Conservation (phyloP, 64 coral and sea anemone genomes). For the Porites lutea region DNA sequence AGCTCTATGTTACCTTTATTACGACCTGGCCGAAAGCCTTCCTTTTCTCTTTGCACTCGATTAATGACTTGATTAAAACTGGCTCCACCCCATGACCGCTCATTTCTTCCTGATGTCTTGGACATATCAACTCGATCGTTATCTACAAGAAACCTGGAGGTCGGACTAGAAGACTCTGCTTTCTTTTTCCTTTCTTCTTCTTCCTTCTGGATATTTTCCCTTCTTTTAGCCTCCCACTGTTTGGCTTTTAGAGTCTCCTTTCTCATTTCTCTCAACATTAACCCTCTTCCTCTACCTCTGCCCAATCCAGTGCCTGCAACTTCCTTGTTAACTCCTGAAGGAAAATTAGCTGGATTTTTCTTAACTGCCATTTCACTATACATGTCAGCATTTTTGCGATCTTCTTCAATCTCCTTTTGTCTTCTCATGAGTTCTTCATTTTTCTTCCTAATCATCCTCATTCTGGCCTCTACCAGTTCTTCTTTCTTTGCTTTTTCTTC, state of each 20-base stretch:
- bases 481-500: constrained; percentile 83
- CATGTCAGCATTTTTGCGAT: constrained; percentile 73
- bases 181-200: constrained; percentile 63
- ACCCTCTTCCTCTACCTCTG: constrained; percentile 75
- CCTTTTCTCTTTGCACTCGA: constrained; percentile 63
- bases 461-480: constrained; percentile 83
- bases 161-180: background rate
- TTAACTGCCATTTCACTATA: constrained; percentile 57
- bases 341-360: constrained; percentile 15
- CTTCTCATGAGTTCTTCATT: constrained; percentile 89
- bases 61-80: constrained; percentile 74
- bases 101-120: constrained; percentile 64
- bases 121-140: constrained; percentile 85
- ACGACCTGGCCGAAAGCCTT: background rate
- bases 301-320: background rate
- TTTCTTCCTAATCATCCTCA: constrained; percentile 79
- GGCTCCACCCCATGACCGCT: constrained; percentile 82
- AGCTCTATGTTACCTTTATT: constrained; percentile 50
- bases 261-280: constrained; percentile 71
- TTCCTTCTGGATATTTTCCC: constrained; percentile 54
- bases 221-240: constrained; percentile 80
- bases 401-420: constrained; percentile 92
- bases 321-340: constrained; percentile 22
- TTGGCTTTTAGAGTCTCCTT: constrained; percentile 72
- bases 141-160: constrained; percentile 61